Percentiles rank a stretch among this genome's conserved stretches.
Evolutionary conservation across 2,797 vertebrate genomes (phyloP).

Genomic region (Rhabdophis nuchalis): DNA sequence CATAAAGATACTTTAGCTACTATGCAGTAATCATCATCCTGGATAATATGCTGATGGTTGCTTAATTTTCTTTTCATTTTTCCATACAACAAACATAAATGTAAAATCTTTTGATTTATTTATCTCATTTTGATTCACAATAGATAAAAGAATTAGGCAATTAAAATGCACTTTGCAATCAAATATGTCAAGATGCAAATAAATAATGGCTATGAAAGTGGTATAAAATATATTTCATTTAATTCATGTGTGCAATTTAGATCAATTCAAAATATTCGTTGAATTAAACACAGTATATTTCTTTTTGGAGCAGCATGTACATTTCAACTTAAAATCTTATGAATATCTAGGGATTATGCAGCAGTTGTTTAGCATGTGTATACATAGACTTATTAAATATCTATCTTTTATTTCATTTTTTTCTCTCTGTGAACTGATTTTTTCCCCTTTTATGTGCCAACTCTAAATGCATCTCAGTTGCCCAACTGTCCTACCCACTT

Average conservation of each 20-base stretch:
- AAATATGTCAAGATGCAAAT: slow-evolving; percentile 36
- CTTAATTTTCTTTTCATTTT: slow-evolving; percentile 55
- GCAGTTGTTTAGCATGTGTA: neutral
- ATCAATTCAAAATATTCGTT: slow-evolving; percentile 47
- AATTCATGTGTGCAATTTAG: slow-evolving; percentile 48
- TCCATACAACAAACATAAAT: slow-evolving; percentile 56
- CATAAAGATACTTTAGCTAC: slow-evolving; percentile 20
- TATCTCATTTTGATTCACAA: slow-evolving; percentile 59
- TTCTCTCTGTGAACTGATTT: neutral
- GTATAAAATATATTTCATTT: slow-evolving; percentile 38
- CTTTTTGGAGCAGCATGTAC: slow-evolving; percentile 8
- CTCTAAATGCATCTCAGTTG: neutral
- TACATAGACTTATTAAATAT: neutral
- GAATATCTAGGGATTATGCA: neutral
- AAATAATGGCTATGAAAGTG: slow-evolving; percentile 50
- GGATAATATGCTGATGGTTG: slow-evolving; percentile 29
- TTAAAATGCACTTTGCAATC: slow-evolving; percentile 58
- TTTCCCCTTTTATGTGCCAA: neutral
- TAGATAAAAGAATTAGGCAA: slow-evolving; percentile 50
- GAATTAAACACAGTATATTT: slow-evolving; percentile 23
- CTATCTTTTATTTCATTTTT: neutral
- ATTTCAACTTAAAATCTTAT: slow-evolving; percentile 2
- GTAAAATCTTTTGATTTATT: slow-evolving; percentile 51
- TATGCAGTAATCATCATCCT: slow-evolving; percentile 23
- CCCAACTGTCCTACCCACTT: neutral